Conservation (phyloP, 2,113 vertebrate genomes). For the Hylia prasina region DNA sequence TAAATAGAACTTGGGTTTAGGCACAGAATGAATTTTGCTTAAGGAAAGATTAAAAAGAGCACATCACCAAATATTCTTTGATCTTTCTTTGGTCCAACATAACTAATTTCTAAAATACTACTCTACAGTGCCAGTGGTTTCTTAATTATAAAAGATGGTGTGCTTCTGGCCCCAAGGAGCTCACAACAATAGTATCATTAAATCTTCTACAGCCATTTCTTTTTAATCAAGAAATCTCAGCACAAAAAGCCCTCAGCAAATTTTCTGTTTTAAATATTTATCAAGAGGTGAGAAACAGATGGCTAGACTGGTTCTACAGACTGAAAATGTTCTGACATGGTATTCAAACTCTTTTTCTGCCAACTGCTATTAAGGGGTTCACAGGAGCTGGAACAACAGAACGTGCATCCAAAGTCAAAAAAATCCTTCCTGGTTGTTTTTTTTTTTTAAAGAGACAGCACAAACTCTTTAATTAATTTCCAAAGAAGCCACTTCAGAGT, state of each 20-base stretch:
- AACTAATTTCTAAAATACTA: conserved; percentile 22
- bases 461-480: conserved; percentile 8
- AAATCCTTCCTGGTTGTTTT: neutral
- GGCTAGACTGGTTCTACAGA: conserved; percentile 49
- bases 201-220: neutral
- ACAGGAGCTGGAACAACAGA: neutral
- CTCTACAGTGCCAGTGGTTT: conserved; percentile 2
- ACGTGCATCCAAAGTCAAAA: neutral
- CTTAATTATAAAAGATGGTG: conserved; percentile 33
- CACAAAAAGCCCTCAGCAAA: conserved; percentile 40
- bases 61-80: neutral
- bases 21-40: neutral
- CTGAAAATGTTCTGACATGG: neutral
- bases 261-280: conserved; percentile 55
- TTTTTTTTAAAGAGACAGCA: neutral
- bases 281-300: conserved; percentile 59
- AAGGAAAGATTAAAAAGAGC: conserved; percentile 1
- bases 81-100: conserved; percentile 11
- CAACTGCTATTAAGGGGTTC: conserved; percentile 17
- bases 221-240: conserved; percentile 10
- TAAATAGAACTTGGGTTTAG: neutral
- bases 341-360: conserved; percentile 3
- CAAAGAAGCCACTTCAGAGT: conserved; percentile 9
- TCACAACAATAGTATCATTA: conserved; percentile 22
- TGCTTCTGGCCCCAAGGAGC: conserved; percentile 22